Conservation (phyloP, 2,888 invertebrate species). For the Ennomos erosarius region DNA sequence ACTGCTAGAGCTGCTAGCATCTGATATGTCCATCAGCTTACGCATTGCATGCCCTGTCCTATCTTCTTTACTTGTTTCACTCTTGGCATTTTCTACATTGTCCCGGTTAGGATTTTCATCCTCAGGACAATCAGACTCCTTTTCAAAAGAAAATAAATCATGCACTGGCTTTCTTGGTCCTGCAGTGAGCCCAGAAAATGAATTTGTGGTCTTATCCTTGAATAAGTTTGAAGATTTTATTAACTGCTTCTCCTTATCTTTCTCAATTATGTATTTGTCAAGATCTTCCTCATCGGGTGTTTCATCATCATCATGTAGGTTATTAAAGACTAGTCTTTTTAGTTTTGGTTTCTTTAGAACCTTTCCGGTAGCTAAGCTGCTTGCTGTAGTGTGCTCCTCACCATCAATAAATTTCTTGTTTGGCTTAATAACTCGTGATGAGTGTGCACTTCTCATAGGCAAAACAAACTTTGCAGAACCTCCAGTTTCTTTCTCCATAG, state of each 20-base stretch:
- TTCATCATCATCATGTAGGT: constrained; percentile 68
- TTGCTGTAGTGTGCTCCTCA: constrained; percentile 77
- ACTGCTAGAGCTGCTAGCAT: constrained; percentile 78
- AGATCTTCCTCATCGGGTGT: constrained; percentile 62
- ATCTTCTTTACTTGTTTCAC: constrained; percentile 70
- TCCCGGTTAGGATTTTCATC: constrained; percentile 77
- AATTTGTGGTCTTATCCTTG: constrained; percentile 74
- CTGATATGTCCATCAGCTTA: constrained; percentile 80
- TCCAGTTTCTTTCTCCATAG: constrained; percentile 67
- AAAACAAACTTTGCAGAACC: constrained; percentile 88
- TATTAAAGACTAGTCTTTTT: constrained; percentile 78
- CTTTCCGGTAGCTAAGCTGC: constrained; percentile 65
- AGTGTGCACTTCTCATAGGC: constrained; percentile 93
- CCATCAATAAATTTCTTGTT: constrained; percentile 93
- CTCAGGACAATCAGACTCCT: constrained; percentile 66
- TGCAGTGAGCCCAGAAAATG: constrained; percentile 68
- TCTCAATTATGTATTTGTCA: constrained; percentile 64
- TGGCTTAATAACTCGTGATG: constrained; percentile 94
- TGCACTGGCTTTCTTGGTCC: constrained; percentile 61
- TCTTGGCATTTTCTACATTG: constrained; percentile 63
- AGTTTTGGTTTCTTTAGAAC: constrained; percentile 81
- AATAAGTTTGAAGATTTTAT: constrained; percentile 70
- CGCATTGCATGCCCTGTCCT: constrained; percentile 77
- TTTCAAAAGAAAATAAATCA: constrained; percentile 77
- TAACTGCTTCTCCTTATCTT: constrained; percentile 62